These are phyloP conservation scores for Brachionus manjavacas DNA, from an alignment of 1,140 invertebrate species.

Conservation along the genomic window DNA sequence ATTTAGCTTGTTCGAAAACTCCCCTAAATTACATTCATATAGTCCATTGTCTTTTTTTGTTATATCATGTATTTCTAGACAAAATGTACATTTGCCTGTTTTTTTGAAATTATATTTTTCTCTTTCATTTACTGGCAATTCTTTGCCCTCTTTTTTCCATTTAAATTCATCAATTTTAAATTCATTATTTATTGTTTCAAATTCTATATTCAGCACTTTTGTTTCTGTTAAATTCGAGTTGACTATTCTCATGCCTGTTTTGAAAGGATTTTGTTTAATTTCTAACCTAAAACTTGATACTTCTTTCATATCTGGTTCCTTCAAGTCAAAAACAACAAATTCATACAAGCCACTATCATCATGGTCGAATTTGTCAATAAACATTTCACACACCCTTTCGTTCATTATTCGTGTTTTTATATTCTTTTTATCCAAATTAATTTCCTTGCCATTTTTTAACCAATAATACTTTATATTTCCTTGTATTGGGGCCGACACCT, in stretches of 20 bases:
- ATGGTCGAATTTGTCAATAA: conserved; percentile 40
- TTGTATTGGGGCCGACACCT: neutral
- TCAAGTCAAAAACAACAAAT: neutral
- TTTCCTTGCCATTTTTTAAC: conserved; percentile 29
- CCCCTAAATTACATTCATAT: conserved; percentile 19
- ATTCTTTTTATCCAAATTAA: neutral
- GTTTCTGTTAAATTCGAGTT: neutral
- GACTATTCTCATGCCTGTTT: conserved; percentile 18
- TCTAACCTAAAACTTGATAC: conserved; percentile 1
- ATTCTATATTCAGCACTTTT: conserved; percentile 17
- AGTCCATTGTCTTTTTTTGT: conserved; percentile 5
- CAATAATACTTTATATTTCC: neutral
- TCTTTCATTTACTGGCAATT: neutral
- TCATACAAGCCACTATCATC: neutral
- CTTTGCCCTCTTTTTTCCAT: conserved; percentile 1
- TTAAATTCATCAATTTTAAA: neutral
- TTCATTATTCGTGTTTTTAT: neutral
- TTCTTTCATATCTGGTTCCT: conserved; percentile 5
- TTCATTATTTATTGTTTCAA: conserved; percentile 5
- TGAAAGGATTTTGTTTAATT: conserved; percentile 39
- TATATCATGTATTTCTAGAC: conserved; percentile 5
- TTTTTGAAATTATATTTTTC: neutral
- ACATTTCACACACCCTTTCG: neutral
- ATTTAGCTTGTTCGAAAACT: conserved; percentile 29
- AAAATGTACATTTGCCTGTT: neutral